A percentile compares a stretch with the other conserved stretches of the same genome.
phyloP scores from a whole-genome alignment of 2,888 invertebrate genomes.

The Punctoribates punctum region DNA sequence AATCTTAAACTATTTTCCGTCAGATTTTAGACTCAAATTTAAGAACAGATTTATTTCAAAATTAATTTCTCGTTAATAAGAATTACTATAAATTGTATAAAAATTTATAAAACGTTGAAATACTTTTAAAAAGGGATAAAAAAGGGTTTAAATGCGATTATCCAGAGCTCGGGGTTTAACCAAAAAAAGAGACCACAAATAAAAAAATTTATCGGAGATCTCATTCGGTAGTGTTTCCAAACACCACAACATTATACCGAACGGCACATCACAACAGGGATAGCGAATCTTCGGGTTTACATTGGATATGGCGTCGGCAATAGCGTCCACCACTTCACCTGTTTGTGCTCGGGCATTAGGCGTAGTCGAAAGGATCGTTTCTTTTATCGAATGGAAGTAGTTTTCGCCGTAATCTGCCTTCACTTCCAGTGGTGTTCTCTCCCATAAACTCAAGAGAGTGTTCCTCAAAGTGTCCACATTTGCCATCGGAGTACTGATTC shows the following conservation, averaged over 20 bases:
- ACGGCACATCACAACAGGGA: background rate
- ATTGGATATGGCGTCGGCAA: background rate
- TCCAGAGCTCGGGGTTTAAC: background rate
- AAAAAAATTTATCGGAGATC: background rate
- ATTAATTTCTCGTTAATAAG: too few relatives aligned
- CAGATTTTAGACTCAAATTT: background rate
- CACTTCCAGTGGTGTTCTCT: slow-evolving; percentile 4
- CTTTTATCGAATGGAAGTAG: background rate
- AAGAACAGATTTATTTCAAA: too few relatives aligned
- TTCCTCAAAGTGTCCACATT: too few relatives aligned
- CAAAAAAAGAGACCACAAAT: background rate
- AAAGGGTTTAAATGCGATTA: background rate
- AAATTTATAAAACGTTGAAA: background rate
- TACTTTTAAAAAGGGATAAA: background rate
- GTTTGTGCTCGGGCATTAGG: background rate
- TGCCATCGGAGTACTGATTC: too few relatives aligned
- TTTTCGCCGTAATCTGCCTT: slow-evolving; percentile 20
- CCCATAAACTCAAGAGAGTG: background rate
- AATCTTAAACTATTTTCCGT: slow-evolving; percentile 2
- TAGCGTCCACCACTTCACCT: background rate
- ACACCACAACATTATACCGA: background rate
- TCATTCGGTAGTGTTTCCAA: background rate
- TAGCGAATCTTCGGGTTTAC: background rate
- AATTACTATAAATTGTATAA: too few relatives aligned
- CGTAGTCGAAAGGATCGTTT: too few relatives aligned